phyloP scores from a whole-genome alignment of 2,888 invertebrate species.

The Enchytraeus crypticus region DNA sequence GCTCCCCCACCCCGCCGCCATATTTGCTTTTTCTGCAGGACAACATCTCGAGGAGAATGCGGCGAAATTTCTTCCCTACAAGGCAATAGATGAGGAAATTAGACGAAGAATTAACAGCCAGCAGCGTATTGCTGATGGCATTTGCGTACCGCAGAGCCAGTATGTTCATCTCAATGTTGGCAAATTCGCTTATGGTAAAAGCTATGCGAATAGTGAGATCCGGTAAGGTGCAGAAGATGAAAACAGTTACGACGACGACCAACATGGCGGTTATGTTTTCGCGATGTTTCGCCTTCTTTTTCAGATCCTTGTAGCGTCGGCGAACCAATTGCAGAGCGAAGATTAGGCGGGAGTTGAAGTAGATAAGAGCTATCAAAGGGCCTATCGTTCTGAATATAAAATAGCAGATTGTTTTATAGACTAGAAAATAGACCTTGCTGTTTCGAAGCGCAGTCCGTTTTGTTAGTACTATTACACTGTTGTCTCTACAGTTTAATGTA shows the following conservation, averaged over 20 bases:
- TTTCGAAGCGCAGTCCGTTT: constrained; percentile 11
- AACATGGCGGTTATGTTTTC: constrained; percentile 26
- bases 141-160: constrained; percentile 7
- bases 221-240: constrained; percentile 23
- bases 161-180: not conserved
- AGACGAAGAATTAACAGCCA: constrained; percentile 26
- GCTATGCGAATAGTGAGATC: constrained; percentile 19
- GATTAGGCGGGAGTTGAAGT: constrained; percentile 23
- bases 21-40: not conserved
- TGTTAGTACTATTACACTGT: not conserved
- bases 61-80: constrained; percentile 11
- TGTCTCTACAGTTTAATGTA: not conserved
- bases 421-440: constrained; percentile 23
- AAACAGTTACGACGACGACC: constrained; percentile 24
- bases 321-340: constrained; percentile 20
- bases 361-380: constrained; percentile 23
- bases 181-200: constrained; percentile 9
- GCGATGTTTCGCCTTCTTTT: constrained; percentile 5
- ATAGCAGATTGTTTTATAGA: constrained; percentile 29
- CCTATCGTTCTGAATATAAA: constrained; percentile 29
- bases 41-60: constrained; percentile 8
- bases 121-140: constrained; percentile 20
- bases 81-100: constrained; percentile 28
- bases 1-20: not conserved
- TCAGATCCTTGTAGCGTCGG: constrained; percentile 12